Evolutionary conservation across 2,888 invertebrate genomes (phyloP).

Genomic region (Amphipyra berbera): DNA sequence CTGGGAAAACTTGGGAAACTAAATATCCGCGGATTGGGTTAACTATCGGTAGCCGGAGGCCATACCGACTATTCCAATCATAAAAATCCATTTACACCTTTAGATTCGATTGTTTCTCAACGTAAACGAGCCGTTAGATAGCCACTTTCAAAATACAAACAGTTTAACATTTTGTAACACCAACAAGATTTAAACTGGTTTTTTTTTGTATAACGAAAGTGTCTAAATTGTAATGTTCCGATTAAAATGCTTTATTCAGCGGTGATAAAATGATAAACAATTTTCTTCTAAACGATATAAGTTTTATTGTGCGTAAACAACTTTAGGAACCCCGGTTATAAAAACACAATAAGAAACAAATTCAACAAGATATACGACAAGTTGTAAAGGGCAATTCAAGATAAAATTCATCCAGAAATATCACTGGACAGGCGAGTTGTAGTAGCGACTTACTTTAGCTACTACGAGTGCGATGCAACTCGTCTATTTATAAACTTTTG

Average conservation of each 20-base stretch:
- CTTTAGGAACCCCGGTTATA: conserved; percentile 7
- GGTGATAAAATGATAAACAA: conserved; percentile 30
- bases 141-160: conserved; percentile 41
- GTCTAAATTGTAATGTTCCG: conserved; percentile 33
- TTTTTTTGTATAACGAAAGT: conserved; percentile 24
- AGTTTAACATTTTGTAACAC: conserved; percentile 33
- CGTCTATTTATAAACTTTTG: conserved; percentile 65
- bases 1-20: conserved; percentile 71
- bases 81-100: conserved; percentile 55
- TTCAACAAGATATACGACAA: conserved; percentile 14
- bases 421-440: conserved; percentile 26
- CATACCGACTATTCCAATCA: conserved; percentile 52
- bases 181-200: conserved; percentile 31
- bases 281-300: conserved; percentile 7
- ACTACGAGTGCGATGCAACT: conserved; percentile 43
- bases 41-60: conserved; percentile 56
- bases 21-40: conserved; percentile 71
- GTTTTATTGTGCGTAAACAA: conserved; percentile 18
- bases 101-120: conserved; percentile 25
- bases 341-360: conserved; percentile 14
- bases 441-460: conserved; percentile 33
- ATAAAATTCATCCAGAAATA: conserved; percentile 29
- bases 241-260: conserved; percentile 28
- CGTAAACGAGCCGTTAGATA: conserved; percentile 33
- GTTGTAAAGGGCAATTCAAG: conserved; percentile 3